Evolutionary conservation across 1,140 invertebrate genomes (phyloP).

Genomic region (Dendrolimus kikuchii): DNA sequence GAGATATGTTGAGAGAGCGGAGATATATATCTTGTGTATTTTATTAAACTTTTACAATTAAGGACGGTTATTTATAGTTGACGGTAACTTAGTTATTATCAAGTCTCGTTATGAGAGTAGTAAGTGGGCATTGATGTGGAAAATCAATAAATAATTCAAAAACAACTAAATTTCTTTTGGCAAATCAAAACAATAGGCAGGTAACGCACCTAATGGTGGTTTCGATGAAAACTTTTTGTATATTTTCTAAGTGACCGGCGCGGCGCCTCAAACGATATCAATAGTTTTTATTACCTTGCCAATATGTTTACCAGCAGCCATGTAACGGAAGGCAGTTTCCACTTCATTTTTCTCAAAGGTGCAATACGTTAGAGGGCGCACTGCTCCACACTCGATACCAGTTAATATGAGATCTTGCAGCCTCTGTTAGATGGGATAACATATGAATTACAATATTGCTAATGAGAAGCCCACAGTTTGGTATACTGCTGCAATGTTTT

Average conservation of each 20-base stretch:
- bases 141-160: neutral
- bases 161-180: neutral
- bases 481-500: too few species aligned
- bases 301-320: constrained; percentile 90
- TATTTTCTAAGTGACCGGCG: too few species aligned
- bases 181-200: neutral
- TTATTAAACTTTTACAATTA: too few species aligned
- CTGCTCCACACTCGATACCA: constrained; percentile 78
- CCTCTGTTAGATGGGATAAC: constrained; percentile 16
- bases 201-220: too few species aligned
- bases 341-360: constrained; percentile 76
- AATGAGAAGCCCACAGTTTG: too few species aligned
- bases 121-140: too few species aligned
- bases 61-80: too few species aligned
- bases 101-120: too few species aligned
- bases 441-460: neutral
- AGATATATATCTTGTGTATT: too few species aligned
- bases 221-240: too few species aligned
- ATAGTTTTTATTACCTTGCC: constrained; percentile 78
- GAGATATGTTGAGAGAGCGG: too few species aligned
- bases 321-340: constrained; percentile 81
- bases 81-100: too few species aligned
- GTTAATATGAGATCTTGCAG: constrained; percentile 72
- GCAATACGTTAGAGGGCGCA: constrained; percentile 75
- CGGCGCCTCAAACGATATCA: neutral